Evolutionary conservation across 2,888 invertebrate genomes (phyloP), one percentile per base, ranked within the genome.

Genomic region (Hoplodrina ambigua): DNA sequence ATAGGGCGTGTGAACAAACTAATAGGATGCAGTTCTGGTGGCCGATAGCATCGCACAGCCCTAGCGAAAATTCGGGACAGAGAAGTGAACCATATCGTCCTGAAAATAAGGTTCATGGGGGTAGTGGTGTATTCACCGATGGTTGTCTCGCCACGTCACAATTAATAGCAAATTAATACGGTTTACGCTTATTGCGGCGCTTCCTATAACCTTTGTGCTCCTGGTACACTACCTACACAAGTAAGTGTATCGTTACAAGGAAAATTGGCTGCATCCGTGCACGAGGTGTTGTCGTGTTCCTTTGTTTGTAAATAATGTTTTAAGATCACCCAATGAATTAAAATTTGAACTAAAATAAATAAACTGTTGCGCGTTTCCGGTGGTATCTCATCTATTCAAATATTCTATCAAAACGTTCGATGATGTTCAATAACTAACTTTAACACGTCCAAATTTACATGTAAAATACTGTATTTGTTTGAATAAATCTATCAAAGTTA

Each of bases 1-100:
- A 92, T 89, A 90, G 91, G 91, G 87, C 91, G 90, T 91, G 92
- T 89, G 93, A 91, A 91, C 89, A 86, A 87, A 82, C 84, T 88
- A 88, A 87, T 90, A 87, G 88, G 88, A 89, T 89, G 87, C 86
- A 88, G 85, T 88, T 88, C 84, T 83, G 73, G 58, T 88, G 83
- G 78, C 85, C 85, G 85, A 87, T 83, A 86, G 72, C 83, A 87
- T 81, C 80, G 78, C 62, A 66, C 83, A 86, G 75, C 87, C 87
- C 88, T 88, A 82, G 57, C 7, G 19, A 60, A 37, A 72, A 75
- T 49, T 46, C 33, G 20, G 17, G 71, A 60, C 63, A 55, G 72
- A 75, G 87, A 87, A 86, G 70, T 84, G 72, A 72, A 84, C 89
- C 85, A 85, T 89, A 83, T 83, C 46, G 37, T 19, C 11, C 33